Conservation (phyloP, 2,888 invertebrate species). For the Gymnosoma rotundatum region DNA sequence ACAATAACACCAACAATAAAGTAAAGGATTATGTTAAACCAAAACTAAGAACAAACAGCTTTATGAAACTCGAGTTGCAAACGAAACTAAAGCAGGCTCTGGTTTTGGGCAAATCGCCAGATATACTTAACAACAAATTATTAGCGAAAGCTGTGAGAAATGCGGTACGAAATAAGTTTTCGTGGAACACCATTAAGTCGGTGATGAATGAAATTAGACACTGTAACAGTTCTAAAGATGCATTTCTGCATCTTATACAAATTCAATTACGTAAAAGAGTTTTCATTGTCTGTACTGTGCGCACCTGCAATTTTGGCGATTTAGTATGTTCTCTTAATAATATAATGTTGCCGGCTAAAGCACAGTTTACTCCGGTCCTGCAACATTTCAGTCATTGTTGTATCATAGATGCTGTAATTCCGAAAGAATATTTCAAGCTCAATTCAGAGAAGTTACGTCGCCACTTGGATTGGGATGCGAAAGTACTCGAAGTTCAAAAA, state of each 20-base stretch:
- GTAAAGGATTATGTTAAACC: neutral
- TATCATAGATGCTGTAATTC: constrained; percentile 71
- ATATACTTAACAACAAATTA: constrained; percentile 66
- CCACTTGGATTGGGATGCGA: constrained; percentile 70
- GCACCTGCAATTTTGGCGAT: constrained; percentile 66
- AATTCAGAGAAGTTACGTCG: neutral
- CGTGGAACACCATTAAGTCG: constrained; percentile 21
- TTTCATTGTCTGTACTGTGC: constrained; percentile 72
- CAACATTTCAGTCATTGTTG: constrained; percentile 72
- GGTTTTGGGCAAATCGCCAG: constrained; percentile 69
- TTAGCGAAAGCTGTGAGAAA: constrained; percentile 58
- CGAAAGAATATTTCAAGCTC: constrained; percentile 32
- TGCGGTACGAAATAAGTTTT: constrained; percentile 47
- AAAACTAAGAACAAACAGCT: neutral
- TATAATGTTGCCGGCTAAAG: constrained; percentile 64
- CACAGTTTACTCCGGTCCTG: constrained; percentile 69
- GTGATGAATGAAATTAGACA: constrained; percentile 34
- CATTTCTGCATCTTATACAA: constrained; percentile 66
- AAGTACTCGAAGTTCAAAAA: constrained; percentile 69
- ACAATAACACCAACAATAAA: neutral
- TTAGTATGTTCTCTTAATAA: constrained; percentile 69
- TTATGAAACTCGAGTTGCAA: constrained; percentile 3
- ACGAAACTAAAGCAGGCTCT: constrained; percentile 70
- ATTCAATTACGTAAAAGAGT: constrained; percentile 68
- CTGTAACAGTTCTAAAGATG: neutral